These are phyloP conservation scores for Menura novaehollandiae DNA, from an alignment of 2,113 vertebrate species.

Conservation along the genomic window DNA sequence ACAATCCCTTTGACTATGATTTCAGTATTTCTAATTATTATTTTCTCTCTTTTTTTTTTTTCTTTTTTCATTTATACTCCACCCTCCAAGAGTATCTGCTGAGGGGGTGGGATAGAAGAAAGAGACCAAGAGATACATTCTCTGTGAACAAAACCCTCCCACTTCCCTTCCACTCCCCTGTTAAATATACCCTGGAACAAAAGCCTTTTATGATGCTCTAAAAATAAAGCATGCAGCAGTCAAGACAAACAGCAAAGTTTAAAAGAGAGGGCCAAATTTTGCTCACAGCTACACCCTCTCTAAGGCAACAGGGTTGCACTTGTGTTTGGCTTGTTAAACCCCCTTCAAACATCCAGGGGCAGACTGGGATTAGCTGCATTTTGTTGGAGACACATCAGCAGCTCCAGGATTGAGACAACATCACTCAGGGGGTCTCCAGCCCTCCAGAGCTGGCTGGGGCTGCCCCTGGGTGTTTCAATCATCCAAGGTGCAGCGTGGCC, in stretches of 20 bases:
- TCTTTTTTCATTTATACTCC: conserved; percentile 6
- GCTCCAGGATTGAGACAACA: background rate
- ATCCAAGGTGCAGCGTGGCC: rapidly evolving
- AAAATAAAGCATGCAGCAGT: conserved; percentile 60
- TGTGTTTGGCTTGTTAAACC: conserved; percentile 38
- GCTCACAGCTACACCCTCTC: conserved; percentile 52
- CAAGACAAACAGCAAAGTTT: conserved; percentile 29
- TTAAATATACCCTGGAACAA: conserved; percentile 69
- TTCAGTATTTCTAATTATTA: conserved; percentile 50
- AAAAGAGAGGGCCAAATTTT: conserved; percentile 42
- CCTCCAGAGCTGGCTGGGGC: background rate
- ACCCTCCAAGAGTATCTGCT: conserved; percentile 59
- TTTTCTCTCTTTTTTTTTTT: background rate
- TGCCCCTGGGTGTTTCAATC: background rate
- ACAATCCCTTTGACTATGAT: conserved; percentile 7
- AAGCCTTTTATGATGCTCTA: conserved; percentile 66
- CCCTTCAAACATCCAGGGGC: conserved; percentile 20
- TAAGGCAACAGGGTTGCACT: conserved; percentile 13
- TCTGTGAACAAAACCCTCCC: conserved; percentile 44
- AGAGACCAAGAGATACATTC: conserved; percentile 49
- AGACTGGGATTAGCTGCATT: background rate
- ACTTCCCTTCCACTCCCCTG: conserved; percentile 67
- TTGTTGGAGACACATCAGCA: background rate
- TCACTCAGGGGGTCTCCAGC: background rate
- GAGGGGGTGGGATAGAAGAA: conserved; percentile 49